phyloP scores from a whole-genome alignment of 2,888 invertebrate species.

The Trimorus sp. region DNA sequence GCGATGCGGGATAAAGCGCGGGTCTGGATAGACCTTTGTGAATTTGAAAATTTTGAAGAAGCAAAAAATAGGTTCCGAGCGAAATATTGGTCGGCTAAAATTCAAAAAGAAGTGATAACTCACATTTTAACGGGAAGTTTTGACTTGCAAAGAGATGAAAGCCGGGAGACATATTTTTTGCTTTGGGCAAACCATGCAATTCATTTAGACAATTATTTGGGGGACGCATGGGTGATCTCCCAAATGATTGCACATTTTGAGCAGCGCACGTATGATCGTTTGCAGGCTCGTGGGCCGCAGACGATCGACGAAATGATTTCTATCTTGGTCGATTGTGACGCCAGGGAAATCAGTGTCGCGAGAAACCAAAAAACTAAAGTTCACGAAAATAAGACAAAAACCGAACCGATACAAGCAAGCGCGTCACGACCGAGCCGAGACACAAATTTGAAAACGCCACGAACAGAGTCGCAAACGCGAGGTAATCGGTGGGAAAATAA shows the following conservation, averaged over 20 bases:
- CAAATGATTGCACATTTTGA: too few relatives aligned
- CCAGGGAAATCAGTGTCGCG: background rate
- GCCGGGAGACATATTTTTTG: conserved; percentile 8
- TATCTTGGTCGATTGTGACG: conserved; percentile 3
- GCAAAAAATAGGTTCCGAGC: background rate
- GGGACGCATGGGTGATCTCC: conserved; percentile 14
- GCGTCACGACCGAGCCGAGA: too few relatives aligned
- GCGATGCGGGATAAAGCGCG: conserved; percentile 8
- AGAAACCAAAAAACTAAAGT: background rate
- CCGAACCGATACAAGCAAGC: background rate
- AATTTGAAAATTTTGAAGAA: background rate
- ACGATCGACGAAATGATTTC: conserved; percentile 6
- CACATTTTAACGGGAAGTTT: background rate
- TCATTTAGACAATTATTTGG: conserved; percentile 15
- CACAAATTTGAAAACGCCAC: too few relatives aligned
- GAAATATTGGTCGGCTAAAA: conserved; percentile 15
- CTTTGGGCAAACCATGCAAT: conserved; percentile 10
- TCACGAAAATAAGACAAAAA: background rate
- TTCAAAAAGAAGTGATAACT: conserved; percentile 8
- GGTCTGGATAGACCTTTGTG: background rate
- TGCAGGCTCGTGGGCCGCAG: background rate
- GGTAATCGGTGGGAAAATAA: too few relatives aligned
- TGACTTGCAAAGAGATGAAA: background rate
- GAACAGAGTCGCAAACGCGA: too few relatives aligned
- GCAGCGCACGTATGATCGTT: background rate